A percentile compares a stretch with the other conserved stretches of the same genome.
Evolutionary conservation across 2,113 vertebrate species (phyloP).

Genomic region (Riparia riparia): DNA sequence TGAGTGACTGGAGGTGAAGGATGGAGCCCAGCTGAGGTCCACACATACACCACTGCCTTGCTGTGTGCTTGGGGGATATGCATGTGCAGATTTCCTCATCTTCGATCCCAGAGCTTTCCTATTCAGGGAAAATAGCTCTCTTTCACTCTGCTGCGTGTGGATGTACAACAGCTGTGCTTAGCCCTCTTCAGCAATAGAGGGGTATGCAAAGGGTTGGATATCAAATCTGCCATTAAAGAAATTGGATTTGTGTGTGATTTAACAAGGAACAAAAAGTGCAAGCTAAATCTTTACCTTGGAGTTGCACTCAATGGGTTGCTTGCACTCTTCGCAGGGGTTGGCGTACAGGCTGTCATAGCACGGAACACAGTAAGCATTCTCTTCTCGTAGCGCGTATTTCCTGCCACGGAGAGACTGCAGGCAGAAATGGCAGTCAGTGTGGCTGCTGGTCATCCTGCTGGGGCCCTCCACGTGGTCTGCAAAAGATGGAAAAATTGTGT

Average conservation of each 20-base stretch:
- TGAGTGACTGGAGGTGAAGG: neutral
- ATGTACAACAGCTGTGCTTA: neutral
- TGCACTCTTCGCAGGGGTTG: constrained; percentile 89
- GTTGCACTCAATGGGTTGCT: constrained; percentile 85
- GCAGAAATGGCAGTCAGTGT: constrained; percentile 89
- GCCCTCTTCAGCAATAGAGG: neutral
- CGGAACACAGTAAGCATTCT: constrained; percentile 87
- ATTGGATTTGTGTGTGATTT: neutral
- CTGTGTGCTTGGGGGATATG: fast-evolving
- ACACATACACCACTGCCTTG: neutral
- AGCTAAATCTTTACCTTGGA: constrained; percentile 83
- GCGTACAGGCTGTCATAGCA: constrained; percentile 91
- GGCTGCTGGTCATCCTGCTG: constrained; percentile 80
- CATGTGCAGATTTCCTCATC: neutral
- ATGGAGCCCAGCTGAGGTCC: neutral
- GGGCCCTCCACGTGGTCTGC: neutral
- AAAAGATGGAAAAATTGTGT: neutral
- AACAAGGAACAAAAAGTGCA: neutral
- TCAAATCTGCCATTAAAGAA: neutral
- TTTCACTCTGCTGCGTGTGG: neutral
- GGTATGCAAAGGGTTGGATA: neutral
- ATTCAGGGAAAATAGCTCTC: neutral
- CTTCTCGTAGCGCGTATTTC: constrained; percentile 88
- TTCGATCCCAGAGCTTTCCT: neutral
- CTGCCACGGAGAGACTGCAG: constrained; percentile 89